Evolutionary conservation across 2,113 vertebrate species (phyloP), one percentile per base, ranked within the genome.

Genomic region (Lamprologus speciosus): DNA sequence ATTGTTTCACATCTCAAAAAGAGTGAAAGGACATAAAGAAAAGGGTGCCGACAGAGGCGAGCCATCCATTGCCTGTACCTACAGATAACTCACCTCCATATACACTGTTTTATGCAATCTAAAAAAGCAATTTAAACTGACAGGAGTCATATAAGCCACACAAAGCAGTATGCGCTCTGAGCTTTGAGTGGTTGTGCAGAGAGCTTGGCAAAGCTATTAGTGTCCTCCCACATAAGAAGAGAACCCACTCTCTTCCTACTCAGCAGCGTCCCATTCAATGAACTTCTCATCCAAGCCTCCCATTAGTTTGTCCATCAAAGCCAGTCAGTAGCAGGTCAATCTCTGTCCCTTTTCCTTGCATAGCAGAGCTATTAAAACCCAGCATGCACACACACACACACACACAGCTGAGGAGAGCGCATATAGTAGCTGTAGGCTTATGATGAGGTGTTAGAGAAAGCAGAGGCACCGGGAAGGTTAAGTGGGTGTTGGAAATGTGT

Each of bases 271-370:
- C 78, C 65, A 80, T 91, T 93, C 90, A 89, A 93, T 93, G 92
- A 94, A 91, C 89, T 85, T 89, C 89, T 91, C 79, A 83, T 87
- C 87, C 87, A 82, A 87, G 85, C 82, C 80, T 91, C 75, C 79
- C 82, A 94, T 93, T 94, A 95, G 73, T 84, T 87, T 68, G 85
- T 90, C 93, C 53, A 89, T 95, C 93, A 92, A 85, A 89, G 47
- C 85, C 87, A 87, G 88, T 47, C 75, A 85, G 85, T 70, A 87
- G 80, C 84, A 88, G 89, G 81, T 91, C 89, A 85, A 55, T 55
- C 28, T 37, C 45, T n/a, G 73, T 87, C 40, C 81, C 37, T 45
- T 81, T 53, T 16, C 55, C 45, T 65, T 5, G 10, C 85, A 83
- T 70, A 28, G 55, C 79, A 82, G 40, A 80, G 80, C 75, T 88